A percentile compares a stretch with the other conserved stretches of the same genome.
These are phyloP conservation scores for Pitta sordida DNA, from an alignment of 2,113 vertebrate species.

Conservation along the genomic window DNA sequence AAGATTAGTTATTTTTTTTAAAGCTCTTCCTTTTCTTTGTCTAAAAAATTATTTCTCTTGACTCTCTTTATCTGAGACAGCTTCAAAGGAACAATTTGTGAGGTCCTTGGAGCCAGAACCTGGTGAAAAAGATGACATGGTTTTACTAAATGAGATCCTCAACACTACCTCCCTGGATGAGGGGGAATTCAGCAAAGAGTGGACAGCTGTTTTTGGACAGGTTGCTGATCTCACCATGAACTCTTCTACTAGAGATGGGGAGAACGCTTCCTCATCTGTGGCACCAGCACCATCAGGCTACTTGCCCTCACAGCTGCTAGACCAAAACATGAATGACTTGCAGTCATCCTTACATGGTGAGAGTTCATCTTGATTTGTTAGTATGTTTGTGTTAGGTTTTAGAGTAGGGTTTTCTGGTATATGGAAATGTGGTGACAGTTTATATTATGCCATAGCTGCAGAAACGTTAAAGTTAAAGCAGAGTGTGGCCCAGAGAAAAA, in stretches of 20 bases:
- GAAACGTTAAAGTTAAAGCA: neutral
- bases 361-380: neutral
- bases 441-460: neutral
- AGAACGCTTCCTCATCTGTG: slow-evolving; percentile 30
- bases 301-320: slow-evolving; percentile 91
- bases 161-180: slow-evolving; percentile 82
- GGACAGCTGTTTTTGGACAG: slow-evolving; percentile 88
- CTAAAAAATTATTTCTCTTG: neutral
- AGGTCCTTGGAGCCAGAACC: slow-evolving; percentile 65
- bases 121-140: slow-evolving; percentile 81
- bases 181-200: slow-evolving; percentile 84
- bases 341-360: slow-evolving; percentile 80
- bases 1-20: neutral
- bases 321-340: slow-evolving; percentile 84
- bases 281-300: slow-evolving; percentile 73
- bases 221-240: neutral
- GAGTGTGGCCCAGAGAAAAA: neutral
- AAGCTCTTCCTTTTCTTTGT: neutral
- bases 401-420: neutral
- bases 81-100: slow-evolving; percentile 56
- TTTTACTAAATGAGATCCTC: slow-evolving; percentile 88
- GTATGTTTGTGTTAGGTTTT: neutral
- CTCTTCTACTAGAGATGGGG: slow-evolving; percentile 58
- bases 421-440: neutral
- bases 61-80: slow-evolving; percentile 50